Evolutionary conservation across 2,113 vertebrate species (phyloP), one percentile per base, ranked within the genome.

Genomic region (Ptychochromis oligacanthus): DNA sequence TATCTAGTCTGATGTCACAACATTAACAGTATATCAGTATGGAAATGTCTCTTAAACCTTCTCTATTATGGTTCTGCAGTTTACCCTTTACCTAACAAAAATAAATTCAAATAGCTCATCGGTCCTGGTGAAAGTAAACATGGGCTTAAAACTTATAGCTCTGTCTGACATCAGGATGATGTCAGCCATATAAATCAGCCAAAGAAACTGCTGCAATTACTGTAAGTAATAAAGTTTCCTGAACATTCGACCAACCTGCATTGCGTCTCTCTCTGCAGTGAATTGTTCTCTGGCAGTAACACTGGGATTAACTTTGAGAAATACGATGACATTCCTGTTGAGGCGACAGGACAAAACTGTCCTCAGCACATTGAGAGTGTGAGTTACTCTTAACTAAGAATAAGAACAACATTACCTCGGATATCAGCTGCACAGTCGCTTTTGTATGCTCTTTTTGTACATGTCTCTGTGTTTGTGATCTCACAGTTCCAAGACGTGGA

Each of bases 291-390:
- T 81, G 97, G 94, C 93, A 96, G 98, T 79, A 99, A 99, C 94
- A 99, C 98, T 60, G 98, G 98, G 88, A 99, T 99, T 92, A 99
- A 99, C 90, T 99, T 99, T 95, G 98, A 99, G 94, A 99, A 99
- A 81, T 99, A 99, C 0, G 98, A 99, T 77, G 98, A 99, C 95
- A 99, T 99, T 97, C 98, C 98, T 52, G 98, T 99, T 85, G 98
- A 99, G 89, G 98, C 98, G 93, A 99, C 98, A 70, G 98, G 98
- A 86, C 96, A 95, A 80, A 97, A 98, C 92, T 97, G 96, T 85
- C 98, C 98, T 92, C 97, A 96, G 24, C 97, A 99, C 91, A 99
- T 99, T 84, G 97, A 99, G 92, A 98, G 96, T 77, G 98, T 99
- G 96, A 96, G 98, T 91, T 49, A 1, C 64, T 28, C 9, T 24